Evolutionary conservation across 2,888 invertebrate species (phyloP).

Genomic region (Acleris holmiana): DNA sequence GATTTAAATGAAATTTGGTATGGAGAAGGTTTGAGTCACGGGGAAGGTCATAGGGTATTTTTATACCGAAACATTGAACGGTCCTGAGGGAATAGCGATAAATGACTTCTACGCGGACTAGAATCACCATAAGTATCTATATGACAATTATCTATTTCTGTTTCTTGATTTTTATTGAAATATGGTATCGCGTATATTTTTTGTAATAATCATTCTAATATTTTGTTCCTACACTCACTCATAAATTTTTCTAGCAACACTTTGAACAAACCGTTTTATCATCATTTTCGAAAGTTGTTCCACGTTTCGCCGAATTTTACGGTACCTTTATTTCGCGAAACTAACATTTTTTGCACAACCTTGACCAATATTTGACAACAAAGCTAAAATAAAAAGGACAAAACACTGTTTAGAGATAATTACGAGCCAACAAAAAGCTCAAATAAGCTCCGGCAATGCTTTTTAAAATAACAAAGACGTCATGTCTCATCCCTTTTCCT

Average conservation of each 20-base stretch:
- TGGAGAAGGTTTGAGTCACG: too few relatives aligned
- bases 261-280: neutral
- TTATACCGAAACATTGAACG: too few relatives aligned
- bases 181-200: too few relatives aligned
- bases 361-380: constrained; percentile 55
- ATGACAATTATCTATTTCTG: too few relatives aligned
- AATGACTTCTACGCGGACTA: too few relatives aligned
- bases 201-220: too few relatives aligned
- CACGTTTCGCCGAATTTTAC: constrained; percentile 13
- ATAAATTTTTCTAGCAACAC: neutral
- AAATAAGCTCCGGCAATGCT: constrained; percentile 42
- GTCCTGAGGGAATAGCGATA: too few relatives aligned
- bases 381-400: constrained; percentile 49
- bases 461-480: constrained; percentile 27
- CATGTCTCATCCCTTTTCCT: constrained; percentile 28
- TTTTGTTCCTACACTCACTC: too few relatives aligned
- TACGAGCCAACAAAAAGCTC: constrained; percentile 51
- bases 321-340: constrained; percentile 53
- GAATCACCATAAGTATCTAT: too few relatives aligned
- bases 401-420: constrained; percentile 52
- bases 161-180: too few relatives aligned
- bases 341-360: constrained; percentile 49
- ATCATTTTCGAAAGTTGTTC: constrained; percentile 18
- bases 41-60: too few relatives aligned
- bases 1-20: too few relatives aligned